phyloP scores from a whole-genome alignment of 1,140 invertebrate genomes.

The Heterodera carotae region DNA sequence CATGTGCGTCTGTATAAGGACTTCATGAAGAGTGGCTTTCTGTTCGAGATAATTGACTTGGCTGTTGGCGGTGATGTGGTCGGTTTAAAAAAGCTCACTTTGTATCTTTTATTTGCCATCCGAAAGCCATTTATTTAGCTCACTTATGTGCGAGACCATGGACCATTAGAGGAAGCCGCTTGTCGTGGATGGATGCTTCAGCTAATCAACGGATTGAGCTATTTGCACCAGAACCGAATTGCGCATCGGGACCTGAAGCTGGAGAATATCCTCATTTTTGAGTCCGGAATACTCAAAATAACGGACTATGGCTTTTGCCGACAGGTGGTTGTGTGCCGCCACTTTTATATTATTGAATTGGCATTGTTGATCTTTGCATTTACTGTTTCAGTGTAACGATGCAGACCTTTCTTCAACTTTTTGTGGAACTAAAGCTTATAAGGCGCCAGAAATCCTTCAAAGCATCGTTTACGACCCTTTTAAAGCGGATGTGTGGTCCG shows the following conservation, averaged over 20 bases:
- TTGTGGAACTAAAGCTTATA: constrained; percentile 74
- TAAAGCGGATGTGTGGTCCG: constrained; percentile 50
- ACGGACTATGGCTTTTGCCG: constrained; percentile 74
- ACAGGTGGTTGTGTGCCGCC: no score
- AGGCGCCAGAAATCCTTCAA: constrained; percentile 73
- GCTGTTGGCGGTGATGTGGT: constrained; percentile 39
- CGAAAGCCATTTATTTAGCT: no score
- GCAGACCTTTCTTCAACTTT: constrained; percentile 49
- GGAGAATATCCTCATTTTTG: constrained; percentile 73
- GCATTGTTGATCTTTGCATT: no score
- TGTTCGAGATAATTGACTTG: constrained; percentile 38
- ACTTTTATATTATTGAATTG: no score
- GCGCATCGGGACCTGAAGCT: constrained; percentile 75
- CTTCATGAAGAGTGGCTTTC: constrained; percentile 24
- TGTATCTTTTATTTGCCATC: no score
- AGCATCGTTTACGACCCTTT: constrained; percentile 41
- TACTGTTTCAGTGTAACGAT: constrained; percentile 7
- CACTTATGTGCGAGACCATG: constrained; percentile 39
- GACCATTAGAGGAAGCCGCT: constrained; percentile 24
- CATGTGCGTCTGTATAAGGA: constrained; percentile 63
- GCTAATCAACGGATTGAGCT: constrained; percentile 70
- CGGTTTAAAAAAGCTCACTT: no score
- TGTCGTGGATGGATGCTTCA: constrained; percentile 64
- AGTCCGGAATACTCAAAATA: constrained; percentile 69
- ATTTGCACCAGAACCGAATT: constrained; percentile 71